Percentiles rank a stretch among this genome's conserved stretches.
Conservation (phyloP, 2,888 invertebrate species). For the Megamerina dolium region DNA sequence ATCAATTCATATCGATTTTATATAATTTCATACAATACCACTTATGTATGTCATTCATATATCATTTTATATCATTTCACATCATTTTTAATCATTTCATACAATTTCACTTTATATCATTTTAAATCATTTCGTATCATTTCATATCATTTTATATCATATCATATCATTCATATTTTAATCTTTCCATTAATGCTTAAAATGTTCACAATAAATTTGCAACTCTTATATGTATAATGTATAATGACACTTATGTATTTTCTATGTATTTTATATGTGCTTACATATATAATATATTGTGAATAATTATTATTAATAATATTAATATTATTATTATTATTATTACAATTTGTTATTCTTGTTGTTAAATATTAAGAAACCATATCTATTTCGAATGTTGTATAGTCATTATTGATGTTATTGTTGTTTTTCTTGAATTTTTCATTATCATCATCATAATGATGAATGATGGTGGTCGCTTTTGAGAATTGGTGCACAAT, state of each 20-base stretch:
- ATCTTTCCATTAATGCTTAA: too few species aligned
- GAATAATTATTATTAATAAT: constrained; percentile 20
- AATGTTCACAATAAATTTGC: too few species aligned
- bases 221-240: too few species aligned
- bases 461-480: too few species aligned
- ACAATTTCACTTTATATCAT: constrained; percentile 19
- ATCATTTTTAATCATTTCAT: constrained; percentile 14
- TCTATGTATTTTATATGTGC: constrained; percentile 3
- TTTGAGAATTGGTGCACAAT: too few species aligned
- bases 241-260: too few species aligned
- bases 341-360: constrained; percentile 17
- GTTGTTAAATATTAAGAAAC: constrained; percentile 28
- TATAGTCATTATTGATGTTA: constrained; percentile 2
- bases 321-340: constrained; percentile 12
- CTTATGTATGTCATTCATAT: constrained; percentile 8
- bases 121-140: background rate
- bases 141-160: background rate
- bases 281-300: constrained; percentile 6
- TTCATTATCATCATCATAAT: too few species aligned
- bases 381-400: constrained; percentile 32
- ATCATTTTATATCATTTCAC: constrained; percentile 9
- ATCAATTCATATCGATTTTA: constrained; percentile 10
- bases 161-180: too few species aligned
- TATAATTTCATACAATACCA: constrained; percentile 8
- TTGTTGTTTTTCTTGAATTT: background rate